Conservation (phyloP, 2,888 invertebrate species). For the Erpobdella octoculata region DNA sequence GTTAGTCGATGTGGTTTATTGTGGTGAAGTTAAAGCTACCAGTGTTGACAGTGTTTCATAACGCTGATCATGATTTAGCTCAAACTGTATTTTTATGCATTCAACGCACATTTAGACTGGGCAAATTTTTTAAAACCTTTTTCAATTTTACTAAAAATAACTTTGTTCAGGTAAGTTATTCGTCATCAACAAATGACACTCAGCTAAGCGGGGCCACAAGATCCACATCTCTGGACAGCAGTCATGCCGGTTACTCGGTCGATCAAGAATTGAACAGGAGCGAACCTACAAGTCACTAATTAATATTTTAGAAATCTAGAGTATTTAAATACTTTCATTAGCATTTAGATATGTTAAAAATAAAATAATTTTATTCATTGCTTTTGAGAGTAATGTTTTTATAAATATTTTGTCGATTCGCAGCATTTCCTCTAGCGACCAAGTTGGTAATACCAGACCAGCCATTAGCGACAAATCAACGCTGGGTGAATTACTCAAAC, state of each 20-base stretch:
- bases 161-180: background rate
- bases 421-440: background rate
- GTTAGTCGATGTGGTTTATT: too few relatives aligned
- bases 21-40: too few relatives aligned
- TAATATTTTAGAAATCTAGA: too few relatives aligned
- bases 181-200: background rate
- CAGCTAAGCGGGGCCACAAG: background rate
- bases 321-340: too few relatives aligned
- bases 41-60: too few relatives aligned
- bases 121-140: too few relatives aligned
- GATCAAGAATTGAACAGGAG: background rate
- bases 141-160: too few relatives aligned
- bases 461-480: background rate
- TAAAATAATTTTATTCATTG: background rate
- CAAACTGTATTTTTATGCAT: too few relatives aligned
- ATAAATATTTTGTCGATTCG: background rate
- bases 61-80: too few relatives aligned
- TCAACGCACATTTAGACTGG: too few relatives aligned
- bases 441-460: background rate
- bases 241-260: background rate
- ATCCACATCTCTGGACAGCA: conserved; percentile 6
- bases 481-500: background rate
- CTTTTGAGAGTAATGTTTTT: background rate
- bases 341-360: background rate
- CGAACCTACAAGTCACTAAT: background rate